These are phyloP conservation scores for Nomada hirtipes DNA, from an alignment of 2,888 invertebrate genomes.

Conservation along the genomic window DNA sequence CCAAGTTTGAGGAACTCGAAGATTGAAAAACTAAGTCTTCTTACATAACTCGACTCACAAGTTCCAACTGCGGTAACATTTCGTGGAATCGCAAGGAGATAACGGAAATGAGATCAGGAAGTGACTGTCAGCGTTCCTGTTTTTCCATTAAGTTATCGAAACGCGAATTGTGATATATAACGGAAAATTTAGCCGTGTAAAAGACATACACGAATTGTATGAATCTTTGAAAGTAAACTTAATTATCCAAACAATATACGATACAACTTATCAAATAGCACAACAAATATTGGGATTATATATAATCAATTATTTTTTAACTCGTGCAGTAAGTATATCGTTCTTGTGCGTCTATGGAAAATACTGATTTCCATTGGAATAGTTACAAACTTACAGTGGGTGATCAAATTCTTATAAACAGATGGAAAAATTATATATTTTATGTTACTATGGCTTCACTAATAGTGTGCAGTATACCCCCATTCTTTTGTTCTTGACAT, in stretches of 20 bases:
- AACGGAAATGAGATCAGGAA: slow-evolving; percentile 54
- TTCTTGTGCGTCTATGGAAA: too few relatives aligned
- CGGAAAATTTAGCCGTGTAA: slow-evolving; percentile 23
- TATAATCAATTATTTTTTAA: neutral
- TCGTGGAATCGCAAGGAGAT: slow-evolving; percentile 47
- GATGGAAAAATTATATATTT: too few relatives aligned
- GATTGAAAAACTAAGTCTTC: slow-evolving; percentile 64
- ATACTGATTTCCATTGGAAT: too few relatives aligned
- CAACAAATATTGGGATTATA: too few relatives aligned
- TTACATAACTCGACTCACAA: slow-evolving; percentile 52
- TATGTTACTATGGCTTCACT: too few relatives aligned
- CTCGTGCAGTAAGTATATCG: neutral
- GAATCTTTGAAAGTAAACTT: neutral
- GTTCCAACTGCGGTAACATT: slow-evolving; percentile 53
- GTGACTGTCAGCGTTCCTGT: slow-evolving; percentile 31
- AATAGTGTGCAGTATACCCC: too few relatives aligned
- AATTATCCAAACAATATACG: too few relatives aligned
- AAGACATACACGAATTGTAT: slow-evolving; percentile 4
- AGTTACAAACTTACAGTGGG: too few relatives aligned
- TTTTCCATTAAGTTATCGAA: slow-evolving; percentile 48
- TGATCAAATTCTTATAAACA: too few relatives aligned
- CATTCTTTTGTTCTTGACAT: too few relatives aligned
- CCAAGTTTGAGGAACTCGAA: slow-evolving; percentile 44
- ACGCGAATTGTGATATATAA: slow-evolving; percentile 37
- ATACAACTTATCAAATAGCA: too few relatives aligned